Evolutionary conservation across 2,888 invertebrate genomes (phyloP), one percentile per base, ranked within the genome.

Genomic region (Iselma pallidipennis): DNA sequence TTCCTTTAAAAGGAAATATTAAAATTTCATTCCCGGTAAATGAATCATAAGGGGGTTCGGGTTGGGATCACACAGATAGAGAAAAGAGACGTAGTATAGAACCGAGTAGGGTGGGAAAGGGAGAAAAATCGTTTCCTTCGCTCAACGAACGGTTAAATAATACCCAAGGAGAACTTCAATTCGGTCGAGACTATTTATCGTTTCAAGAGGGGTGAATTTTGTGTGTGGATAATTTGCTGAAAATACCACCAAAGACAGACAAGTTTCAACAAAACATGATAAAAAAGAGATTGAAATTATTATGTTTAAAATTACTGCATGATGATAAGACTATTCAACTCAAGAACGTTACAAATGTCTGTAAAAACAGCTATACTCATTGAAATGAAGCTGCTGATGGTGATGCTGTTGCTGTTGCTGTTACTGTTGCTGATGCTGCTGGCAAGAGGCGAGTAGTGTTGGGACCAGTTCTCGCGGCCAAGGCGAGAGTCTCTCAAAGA

Each of bases 381-480:
- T 21, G 25, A 25, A 33, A 54, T 54, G 37, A 54, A 61, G 31
- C 54, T 49, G 57, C 49, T 49, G 54, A 51, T 51, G 49, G 59
- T 55, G 55, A 60, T 25, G 60, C 60, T 51, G 55, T 50, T 60
- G 60, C 52, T 50, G 10, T 10, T 12, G 33, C 33, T 10, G 10
- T 12, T 10, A 9, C 60, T 51, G 55, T 50, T 60, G 60, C 52
- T 50, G 28, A 25, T 28, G 49, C 49, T 26, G 26, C 25, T 26
- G 14, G 25, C 4, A 50, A 50, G 23, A 50, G 29, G 50, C 50
- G 12, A 26, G 50, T 29, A 33, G 14, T 33, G 58, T 48, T 19
- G 65, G 61, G 72, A 72, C 72, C 72, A 72, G 72, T 72, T 72
- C 70, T 72, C 70, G 71, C 67, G 66, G 69, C 67, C 70, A 67